Evolutionary conservation across 2,888 invertebrate genomes (phyloP), one percentile per base, ranked within the genome.

Genomic region (Heliothis peltigera): DNA sequence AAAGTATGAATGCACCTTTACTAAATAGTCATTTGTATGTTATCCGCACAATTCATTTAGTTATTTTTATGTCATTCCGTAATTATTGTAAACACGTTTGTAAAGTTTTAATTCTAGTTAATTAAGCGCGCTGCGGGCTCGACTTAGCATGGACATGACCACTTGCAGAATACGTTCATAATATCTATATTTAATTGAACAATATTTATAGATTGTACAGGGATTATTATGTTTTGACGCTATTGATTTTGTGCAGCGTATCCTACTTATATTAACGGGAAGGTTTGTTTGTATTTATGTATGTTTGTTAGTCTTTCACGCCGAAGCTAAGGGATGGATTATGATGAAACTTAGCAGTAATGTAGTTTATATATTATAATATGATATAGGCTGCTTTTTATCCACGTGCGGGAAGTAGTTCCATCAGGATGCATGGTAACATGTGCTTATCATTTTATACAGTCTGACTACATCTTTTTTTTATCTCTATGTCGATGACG

Each of bases 101-200:
- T 87, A 84, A 85, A 81, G 78, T 82, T 88, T 87, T 87, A 90
- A 90, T 87, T 60, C 68, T 57, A 54, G 80, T 85, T 87, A 90
- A 91, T 91, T 89, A 82, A 78, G 79, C 78, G 54, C 77, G 73
- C 65, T 84, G 87, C 88, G 89, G 80, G 83, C 83, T 87, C 73
- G 78, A 80, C 82, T 84, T 73, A 81, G 78, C 73, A 64, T 83
- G 85, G 82, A 79, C 49, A 55, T 58, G 46, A 32, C 51, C 53
- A 21, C 42, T 48, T 18, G 25, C 47, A 47, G 59, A 52, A 61
- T 54, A 42, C 42, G 39, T 17, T 48, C 18, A 10, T 28, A 8
- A 25, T 39, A 55, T 25, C 19, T 46, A 47, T n/a, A 32, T 25
- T 66, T 62, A 35, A 66, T 70, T 52, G 19, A 2, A 12, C 22